phyloP scores from a whole-genome alignment of 2,888 invertebrate genomes.

The Sericinus montela region DNA sequence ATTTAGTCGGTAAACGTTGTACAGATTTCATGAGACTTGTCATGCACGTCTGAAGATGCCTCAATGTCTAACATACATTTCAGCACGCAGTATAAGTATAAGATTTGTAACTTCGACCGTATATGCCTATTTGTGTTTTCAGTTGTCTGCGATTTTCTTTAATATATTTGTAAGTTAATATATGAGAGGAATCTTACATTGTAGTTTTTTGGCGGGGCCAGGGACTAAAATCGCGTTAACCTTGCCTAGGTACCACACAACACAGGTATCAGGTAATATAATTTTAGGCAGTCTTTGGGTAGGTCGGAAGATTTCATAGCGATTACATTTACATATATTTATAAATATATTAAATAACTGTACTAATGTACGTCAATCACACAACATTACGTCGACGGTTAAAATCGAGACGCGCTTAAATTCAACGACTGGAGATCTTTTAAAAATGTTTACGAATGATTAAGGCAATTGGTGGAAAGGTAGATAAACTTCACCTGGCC shows the following conservation, averaged over 20 bases:
- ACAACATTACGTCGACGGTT: constrained; percentile 45
- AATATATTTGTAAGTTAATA: too few relatives aligned
- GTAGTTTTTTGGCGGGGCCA: constrained; percentile 51
- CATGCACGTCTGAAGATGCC: too few relatives aligned
- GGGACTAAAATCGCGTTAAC: constrained; percentile 44
- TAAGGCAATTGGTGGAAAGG: constrained; percentile 13
- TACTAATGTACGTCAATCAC: constrained; percentile 36
- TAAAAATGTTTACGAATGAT: constrained; percentile 26
- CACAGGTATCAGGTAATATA: constrained; percentile 64
- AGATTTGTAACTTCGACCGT: too few relatives aligned
- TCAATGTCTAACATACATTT: too few relatives aligned
- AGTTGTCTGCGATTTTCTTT: too few relatives aligned
- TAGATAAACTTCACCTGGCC: too few relatives aligned
- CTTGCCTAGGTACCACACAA: constrained; percentile 62
- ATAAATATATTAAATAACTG: constrained; percentile 29
- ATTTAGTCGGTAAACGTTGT: too few relatives aligned
- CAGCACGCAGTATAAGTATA: too few relatives aligned
- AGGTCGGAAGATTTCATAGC: constrained; percentile 78
- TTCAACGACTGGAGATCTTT: constrained; percentile 31
- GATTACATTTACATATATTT: constrained; percentile 47
- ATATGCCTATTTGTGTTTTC: too few relatives aligned
- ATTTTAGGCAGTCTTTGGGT: constrained; percentile 79
- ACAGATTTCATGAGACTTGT: too few relatives aligned
- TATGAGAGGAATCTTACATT: constrained; percentile 50
- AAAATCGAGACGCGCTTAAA: constrained; percentile 39